Percentiles rank a stretch among this genome's conserved stretches.
Conservation (phyloP, 2,113 vertebrate species). For the Polyodon spathula region DNA sequence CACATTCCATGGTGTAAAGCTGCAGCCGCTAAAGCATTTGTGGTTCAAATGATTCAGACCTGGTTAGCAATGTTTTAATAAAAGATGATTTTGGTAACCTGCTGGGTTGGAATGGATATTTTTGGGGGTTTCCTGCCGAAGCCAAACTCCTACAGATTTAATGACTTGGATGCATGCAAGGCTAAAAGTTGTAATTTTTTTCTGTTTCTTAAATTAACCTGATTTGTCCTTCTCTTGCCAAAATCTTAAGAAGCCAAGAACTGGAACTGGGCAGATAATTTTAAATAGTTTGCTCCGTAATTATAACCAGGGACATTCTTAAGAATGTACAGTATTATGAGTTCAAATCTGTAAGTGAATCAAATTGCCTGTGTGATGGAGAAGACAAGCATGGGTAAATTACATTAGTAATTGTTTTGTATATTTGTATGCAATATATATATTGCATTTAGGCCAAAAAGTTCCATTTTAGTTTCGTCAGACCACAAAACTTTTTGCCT, state of each 20-base stretch:
- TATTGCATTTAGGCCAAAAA: too few species aligned
- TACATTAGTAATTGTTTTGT: too few species aligned
- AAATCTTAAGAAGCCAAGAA: neutral
- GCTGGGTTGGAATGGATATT: neutral
- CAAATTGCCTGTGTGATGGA: too few species aligned
- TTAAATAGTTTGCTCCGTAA: neutral
- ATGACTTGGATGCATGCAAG: constrained; percentile 8
- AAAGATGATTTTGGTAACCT: constrained; percentile 1
- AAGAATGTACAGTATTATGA: neutral
- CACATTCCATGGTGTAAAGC: constrained; percentile 1
- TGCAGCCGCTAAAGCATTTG: neutral
- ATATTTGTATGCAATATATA: too few species aligned
- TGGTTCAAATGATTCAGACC: constrained; percentile 4
- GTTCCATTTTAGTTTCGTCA: too few species aligned
- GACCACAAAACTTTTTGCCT: too few species aligned
- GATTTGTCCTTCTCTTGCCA: neutral
- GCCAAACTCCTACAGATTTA: neutral
- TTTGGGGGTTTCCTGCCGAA: neutral
- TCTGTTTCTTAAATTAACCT: neutral
- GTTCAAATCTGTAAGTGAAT: neutral
- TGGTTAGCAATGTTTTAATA: constrained; percentile 1
- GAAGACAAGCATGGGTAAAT: too few species aligned
- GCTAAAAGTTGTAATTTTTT: neutral
- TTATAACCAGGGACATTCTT: neutral
- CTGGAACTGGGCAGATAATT: neutral